phyloP scores from a whole-genome alignment of 2,888 invertebrate genomes.

The Polylopha cassiicola region DNA sequence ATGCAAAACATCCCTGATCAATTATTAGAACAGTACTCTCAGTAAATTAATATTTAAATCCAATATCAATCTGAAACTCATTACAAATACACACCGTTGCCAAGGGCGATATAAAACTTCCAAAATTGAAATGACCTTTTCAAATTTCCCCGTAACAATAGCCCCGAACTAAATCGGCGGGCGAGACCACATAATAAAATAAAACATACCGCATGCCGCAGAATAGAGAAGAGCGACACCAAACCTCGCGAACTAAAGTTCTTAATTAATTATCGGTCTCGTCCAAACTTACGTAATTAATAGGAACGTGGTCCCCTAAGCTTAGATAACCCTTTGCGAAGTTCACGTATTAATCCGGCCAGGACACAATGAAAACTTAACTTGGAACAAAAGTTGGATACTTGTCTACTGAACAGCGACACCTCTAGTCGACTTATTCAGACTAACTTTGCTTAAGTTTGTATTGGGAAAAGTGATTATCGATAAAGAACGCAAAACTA shows the following conservation, averaged over 20 bases:
- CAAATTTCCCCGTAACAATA: too few species aligned
- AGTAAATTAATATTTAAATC: too few species aligned
- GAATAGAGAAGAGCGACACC: constrained; percentile 26
- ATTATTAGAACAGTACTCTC: too few species aligned
- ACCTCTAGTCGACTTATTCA: constrained; percentile 17
- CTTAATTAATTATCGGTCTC: constrained; percentile 66
- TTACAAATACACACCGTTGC: too few species aligned
- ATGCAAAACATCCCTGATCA: too few species aligned
- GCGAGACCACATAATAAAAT: constrained; percentile 12
- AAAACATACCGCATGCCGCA: constrained; percentile 22
- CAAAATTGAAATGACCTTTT: too few species aligned
- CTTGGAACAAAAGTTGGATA: constrained; percentile 24
- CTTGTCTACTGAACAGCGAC: constrained; percentile 23
- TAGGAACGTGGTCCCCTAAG: constrained; percentile 65
- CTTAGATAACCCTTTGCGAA: constrained; percentile 67
- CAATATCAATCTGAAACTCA: too few species aligned
- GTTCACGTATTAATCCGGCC: constrained; percentile 65
- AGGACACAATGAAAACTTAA: constrained; percentile 60
- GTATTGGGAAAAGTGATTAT: too few species aligned
- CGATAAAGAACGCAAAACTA: too few species aligned
- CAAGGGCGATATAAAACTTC: too few species aligned
- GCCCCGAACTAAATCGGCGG: too few species aligned
- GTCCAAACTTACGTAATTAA: constrained; percentile 64
- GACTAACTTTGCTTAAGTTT: constrained; percentile 4
- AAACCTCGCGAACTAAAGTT: constrained; percentile 35